A percentile compares a stretch with the other conserved stretches of the same genome.
Conservation (phyloP, 1,140 invertebrate species). For the Trachymyrmex septentrionalis region DNA sequence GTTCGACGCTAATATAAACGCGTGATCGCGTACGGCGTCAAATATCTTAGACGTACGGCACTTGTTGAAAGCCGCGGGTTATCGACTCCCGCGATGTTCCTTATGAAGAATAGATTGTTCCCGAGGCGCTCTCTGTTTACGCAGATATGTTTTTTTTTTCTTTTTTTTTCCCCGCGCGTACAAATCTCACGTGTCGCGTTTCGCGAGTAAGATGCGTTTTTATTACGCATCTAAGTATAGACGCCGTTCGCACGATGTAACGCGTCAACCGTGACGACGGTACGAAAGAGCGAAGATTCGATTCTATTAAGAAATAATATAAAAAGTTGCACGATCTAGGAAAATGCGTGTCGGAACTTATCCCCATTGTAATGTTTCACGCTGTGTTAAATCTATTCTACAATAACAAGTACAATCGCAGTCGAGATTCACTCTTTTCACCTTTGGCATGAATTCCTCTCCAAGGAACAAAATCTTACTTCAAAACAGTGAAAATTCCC, state of each 20-base stretch:
- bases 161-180: neutral
- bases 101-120: neutral
- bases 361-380: too few relatives aligned
- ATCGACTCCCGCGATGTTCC: neutral
- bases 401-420: too few relatives aligned
- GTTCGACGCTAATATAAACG: neutral
- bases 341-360: constrained; percentile 11
- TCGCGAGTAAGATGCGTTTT: neutral
- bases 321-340: constrained; percentile 10
- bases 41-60: neutral
- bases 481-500: too few relatives aligned
- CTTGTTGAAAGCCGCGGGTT: neutral
- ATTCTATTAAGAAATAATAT: constrained; percentile 5
- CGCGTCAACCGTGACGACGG: neutral
- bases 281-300: constrained; percentile 2
- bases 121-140: neutral
- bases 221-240: neutral
- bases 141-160: neutral
- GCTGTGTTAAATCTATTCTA: too few relatives aligned
- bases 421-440: too few relatives aligned
- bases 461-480: too few relatives aligned
- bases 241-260: constrained; percentile 6
- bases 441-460: too few relatives aligned
- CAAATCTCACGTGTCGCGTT: neutral
- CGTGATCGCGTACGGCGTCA: neutral